Percentiles rank a stretch among this genome's conserved stretches.
These are phyloP conservation scores for Leptatherina wallacei DNA, from an alignment of 2,797 vertebrate genomes.

Conservation along the genomic window DNA sequence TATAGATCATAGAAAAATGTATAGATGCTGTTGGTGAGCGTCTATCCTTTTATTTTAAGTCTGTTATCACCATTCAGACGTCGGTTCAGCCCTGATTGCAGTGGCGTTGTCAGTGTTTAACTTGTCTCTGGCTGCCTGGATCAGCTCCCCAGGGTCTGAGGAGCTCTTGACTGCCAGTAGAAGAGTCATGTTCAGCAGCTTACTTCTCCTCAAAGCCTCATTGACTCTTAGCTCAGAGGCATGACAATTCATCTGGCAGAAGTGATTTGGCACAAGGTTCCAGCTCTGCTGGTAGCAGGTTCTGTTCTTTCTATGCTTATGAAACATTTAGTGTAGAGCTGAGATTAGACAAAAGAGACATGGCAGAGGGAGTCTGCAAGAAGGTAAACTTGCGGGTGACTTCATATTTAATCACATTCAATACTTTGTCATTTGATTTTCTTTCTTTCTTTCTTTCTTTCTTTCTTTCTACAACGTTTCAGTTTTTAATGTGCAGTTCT, in stretches of 20 bases:
- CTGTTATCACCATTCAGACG: slow-evolving; percentile 42
- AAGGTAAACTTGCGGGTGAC: slow-evolving; percentile 18
- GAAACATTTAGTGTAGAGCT: slow-evolving; percentile 28
- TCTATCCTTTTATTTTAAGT: slow-evolving; percentile 1
- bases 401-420: slow-evolving; percentile 22
- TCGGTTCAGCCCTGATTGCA: slow-evolving; percentile 44
- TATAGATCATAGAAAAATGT: not conserved
- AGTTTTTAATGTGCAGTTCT: slow-evolving; percentile 29
- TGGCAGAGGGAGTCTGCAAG: slow-evolving; percentile 16
- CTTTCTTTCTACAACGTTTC: slow-evolving; percentile 30
- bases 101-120: slow-evolving; percentile 51
- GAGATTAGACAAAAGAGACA: slow-evolving; percentile 19
- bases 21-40: not conserved
- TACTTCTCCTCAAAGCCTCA: slow-evolving; percentile 50
- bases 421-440: not conserved
- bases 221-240: slow-evolving; percentile 46
- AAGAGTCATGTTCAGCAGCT: slow-evolving; percentile 65
- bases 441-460: not conserved
- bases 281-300: slow-evolving; percentile 18
- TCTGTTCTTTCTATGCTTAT: slow-evolving; percentile 16
- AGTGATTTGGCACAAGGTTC: slow-evolving; percentile 49
- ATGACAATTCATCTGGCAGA: slow-evolving; percentile 60
- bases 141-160: slow-evolving; percentile 45
- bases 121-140: slow-evolving; percentile 48
- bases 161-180: slow-evolving; percentile 65